Percentiles rank a stretch among this genome's conserved stretches.
Evolutionary conservation across 2,888 invertebrate species (phyloP).

Genomic region (Melinaea marsaeus): DNA sequence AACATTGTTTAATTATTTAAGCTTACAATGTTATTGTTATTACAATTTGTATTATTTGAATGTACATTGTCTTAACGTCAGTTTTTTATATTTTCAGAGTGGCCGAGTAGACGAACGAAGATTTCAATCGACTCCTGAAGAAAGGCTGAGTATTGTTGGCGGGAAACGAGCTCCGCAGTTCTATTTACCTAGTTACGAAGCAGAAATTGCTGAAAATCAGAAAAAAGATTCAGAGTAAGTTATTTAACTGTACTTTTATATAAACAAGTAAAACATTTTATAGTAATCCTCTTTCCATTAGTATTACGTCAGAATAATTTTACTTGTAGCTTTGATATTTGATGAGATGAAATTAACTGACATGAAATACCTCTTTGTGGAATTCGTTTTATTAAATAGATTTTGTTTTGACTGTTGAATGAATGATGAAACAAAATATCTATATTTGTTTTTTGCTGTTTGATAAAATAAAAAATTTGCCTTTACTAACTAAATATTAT

Average conservation of each 20-base stretch:
- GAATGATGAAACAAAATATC: background rate
- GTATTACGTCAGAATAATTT: background rate
- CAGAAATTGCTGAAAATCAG: constrained; percentile 97
- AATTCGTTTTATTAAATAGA: background rate
- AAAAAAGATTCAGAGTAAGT: constrained; percentile 97
- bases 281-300: background rate
- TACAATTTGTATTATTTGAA: background rate
- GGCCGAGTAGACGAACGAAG: constrained; percentile 93
- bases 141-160: constrained; percentile 95
- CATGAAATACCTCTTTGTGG: background rate
- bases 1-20: background rate
- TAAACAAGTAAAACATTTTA: too few relatives aligned
- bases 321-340: background rate
- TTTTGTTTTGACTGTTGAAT: constrained; percentile 1
- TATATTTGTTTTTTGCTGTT: background rate
- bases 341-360: background rate
- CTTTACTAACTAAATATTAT: too few relatives aligned
- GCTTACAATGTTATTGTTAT: background rate
- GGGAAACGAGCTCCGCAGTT: constrained; percentile 98
- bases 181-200: constrained; percentile 95
- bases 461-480: background rate
- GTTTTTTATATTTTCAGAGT: constrained; percentile 74
- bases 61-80: background rate
- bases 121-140: constrained; percentile 94
- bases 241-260: background rate